Conservation (phyloP, 2,888 invertebrate genomes). For the Beris morrisii region DNA sequence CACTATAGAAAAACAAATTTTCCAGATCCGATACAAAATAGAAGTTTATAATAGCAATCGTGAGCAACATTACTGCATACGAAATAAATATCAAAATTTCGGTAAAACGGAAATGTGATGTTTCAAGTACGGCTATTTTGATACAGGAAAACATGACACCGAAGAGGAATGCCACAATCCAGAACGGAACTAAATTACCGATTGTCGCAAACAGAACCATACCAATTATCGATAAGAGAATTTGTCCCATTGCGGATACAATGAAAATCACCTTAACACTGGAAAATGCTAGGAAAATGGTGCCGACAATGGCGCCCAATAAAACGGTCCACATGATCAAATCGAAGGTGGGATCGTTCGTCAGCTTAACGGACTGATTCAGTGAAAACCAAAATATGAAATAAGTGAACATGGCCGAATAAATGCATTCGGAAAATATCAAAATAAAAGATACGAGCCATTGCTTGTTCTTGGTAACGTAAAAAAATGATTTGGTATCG, state of each 20-base stretch:
- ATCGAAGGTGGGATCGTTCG: conserved; percentile 43
- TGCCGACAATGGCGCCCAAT: conserved; percentile 44
- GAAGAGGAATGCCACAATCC: conserved; percentile 49
- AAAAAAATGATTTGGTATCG: conserved; percentile 46
- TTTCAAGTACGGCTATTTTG: conserved; percentile 48
- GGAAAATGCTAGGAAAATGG: conserved; percentile 43
- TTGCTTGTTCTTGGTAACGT: conserved; percentile 50
- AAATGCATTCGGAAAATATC: conserved; percentile 48
- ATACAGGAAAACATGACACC: conserved; percentile 48
- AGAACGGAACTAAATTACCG: conserved; percentile 45
- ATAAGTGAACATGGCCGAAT: conserved; percentile 50
- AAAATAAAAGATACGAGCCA: conserved; percentile 49
- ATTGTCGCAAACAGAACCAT: conserved; percentile 46
- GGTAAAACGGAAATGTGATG: conserved; percentile 47
- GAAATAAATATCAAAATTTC: conserved; percentile 47
- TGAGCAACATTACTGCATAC: conserved; percentile 46
- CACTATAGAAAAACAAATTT: conserved; percentile 50
- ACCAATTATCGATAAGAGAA: conserved; percentile 45
- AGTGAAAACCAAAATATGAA: conserved; percentile 50
- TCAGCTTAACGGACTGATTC: conserved; percentile 46
- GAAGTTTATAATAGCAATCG: conserved; percentile 47
- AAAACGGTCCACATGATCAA: conserved; percentile 50
- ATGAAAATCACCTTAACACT: conserved; percentile 50
- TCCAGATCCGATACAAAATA: conserved; percentile 48
- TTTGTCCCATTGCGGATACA: conserved; percentile 42